Evolutionary conservation across 2,888 invertebrate genomes (phyloP).

Genomic region (Polyommatus icarus): DNA sequence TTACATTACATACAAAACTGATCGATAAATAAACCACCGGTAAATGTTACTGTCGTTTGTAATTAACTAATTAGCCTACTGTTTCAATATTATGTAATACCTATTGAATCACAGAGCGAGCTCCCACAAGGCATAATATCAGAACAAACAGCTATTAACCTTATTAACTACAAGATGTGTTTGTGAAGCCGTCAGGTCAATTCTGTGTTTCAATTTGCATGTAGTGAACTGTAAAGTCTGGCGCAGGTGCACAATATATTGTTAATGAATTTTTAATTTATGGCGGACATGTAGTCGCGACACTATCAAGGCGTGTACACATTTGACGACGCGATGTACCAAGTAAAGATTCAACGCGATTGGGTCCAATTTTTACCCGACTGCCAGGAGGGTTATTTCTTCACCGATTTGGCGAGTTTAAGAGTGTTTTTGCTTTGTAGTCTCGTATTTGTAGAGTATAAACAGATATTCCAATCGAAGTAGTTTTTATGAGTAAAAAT

Average conservation of each 20-base stretch:
- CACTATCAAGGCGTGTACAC: neutral
- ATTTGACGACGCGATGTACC: neutral
- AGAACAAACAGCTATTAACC: neutral
- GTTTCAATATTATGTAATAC: neutral
- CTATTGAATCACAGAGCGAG: neutral
- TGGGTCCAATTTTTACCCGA: neutral
- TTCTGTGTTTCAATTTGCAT: neutral
- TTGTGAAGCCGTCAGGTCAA: neutral
- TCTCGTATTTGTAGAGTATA: too few species aligned
- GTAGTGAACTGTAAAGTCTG: neutral
- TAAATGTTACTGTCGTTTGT: neutral
- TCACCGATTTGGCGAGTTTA: too few species aligned
- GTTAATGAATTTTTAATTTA: slow-evolving; percentile 16
- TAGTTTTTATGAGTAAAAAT: too few species aligned
- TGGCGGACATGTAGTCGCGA: slow-evolving; percentile 21
- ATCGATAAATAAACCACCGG: neutral
- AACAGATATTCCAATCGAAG: too few species aligned
- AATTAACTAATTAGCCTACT: neutral
- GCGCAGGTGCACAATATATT: neutral
- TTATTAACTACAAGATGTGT: neutral
- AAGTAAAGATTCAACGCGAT: neutral
- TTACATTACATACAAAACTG: neutral
- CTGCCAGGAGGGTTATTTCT: too few species aligned
- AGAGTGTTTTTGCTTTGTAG: too few species aligned
- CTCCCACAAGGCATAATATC: neutral